Conservation (phyloP, 2,113 vertebrate species). For the Zosterops pallidus region DNA sequence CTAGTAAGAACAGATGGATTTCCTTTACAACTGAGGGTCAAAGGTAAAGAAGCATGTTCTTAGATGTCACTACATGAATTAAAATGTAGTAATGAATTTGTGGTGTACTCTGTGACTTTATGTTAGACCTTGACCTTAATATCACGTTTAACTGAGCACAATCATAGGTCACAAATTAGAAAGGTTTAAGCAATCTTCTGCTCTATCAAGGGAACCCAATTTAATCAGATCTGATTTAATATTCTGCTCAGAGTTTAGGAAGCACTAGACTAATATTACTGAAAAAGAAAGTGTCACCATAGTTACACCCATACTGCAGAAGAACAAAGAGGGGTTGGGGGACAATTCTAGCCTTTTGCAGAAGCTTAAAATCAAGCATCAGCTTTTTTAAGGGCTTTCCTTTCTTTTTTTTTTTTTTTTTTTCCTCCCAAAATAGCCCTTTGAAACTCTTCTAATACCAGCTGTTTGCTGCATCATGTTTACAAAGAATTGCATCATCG, state of each 20-base stretch:
- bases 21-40: constrained; percentile 61
- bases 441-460: background rate
- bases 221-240: constrained; percentile 69
- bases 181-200: constrained; percentile 67
- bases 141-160: constrained; percentile 68
- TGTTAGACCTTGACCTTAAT: constrained; percentile 70
- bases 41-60: constrained; percentile 64
- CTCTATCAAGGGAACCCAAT: constrained; percentile 54
- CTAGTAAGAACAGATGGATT: constrained; percentile 56
- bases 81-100: constrained; percentile 74
- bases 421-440: too few relatives aligned
- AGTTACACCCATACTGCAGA: background rate
- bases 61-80: constrained; percentile 66
- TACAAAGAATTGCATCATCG: background rate
- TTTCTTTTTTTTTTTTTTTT: background rate
- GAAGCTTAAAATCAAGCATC: background rate
- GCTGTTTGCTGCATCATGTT: background rate
- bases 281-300: constrained; percentile 46
- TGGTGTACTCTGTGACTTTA: constrained; percentile 56
- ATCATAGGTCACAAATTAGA: constrained; percentile 73
- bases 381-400: background rate
- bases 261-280: constrained; percentile 26
- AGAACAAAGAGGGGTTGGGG: background rate
- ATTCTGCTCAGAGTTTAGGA: constrained; percentile 52
- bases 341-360: background rate